A percentile compares a stretch with the other conserved stretches of the same genome.
Evolutionary conservation across 2,888 invertebrate species (phyloP).

Genomic region (Agrotis clavis): DNA sequence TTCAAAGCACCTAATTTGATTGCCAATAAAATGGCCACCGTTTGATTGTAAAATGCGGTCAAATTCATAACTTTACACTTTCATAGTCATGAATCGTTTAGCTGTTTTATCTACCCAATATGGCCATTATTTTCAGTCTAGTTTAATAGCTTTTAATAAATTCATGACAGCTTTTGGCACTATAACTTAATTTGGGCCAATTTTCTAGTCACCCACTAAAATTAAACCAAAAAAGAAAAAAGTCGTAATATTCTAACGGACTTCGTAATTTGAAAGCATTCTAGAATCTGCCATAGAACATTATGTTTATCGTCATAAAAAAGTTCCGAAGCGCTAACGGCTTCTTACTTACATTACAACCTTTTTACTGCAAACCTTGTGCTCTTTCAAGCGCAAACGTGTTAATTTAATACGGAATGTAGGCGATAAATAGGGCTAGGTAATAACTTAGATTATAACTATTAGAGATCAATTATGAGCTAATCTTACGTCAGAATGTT

Average conservation of each 20-base stretch:
- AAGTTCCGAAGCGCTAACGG: slow-evolving; percentile 10
- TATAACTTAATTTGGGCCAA: slow-evolving; percentile 5
- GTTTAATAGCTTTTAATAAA: slow-evolving; percentile 18
- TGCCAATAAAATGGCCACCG: slow-evolving; percentile 44
- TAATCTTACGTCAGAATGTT: slow-evolving; percentile 28
- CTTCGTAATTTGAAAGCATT: neutral
- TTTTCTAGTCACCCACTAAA: neutral
- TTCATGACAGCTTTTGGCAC: slow-evolving; percentile 2
- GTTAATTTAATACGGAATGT: slow-evolving; percentile 50
- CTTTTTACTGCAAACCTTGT: slow-evolving; percentile 59
- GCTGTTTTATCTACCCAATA: slow-evolving; percentile 15
- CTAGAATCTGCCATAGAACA: neutral
- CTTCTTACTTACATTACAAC: slow-evolving; percentile 29
- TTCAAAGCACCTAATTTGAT: slow-evolving; percentile 56
- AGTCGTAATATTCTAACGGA: too few species aligned
- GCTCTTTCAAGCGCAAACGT: slow-evolving; percentile 46
- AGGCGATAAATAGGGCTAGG: slow-evolving; percentile 42
- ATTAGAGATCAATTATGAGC: slow-evolving; percentile 49
- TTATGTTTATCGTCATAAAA: slow-evolving; percentile 5
- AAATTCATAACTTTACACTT: slow-evolving; percentile 44
- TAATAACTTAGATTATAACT: slow-evolving; percentile 48
- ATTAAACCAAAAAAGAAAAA: neutral
- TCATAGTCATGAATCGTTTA: slow-evolving; percentile 38
- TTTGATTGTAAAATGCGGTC: slow-evolving; percentile 39
- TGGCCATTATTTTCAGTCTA: slow-evolving; percentile 20